Evolutionary conservation across 2,888 invertebrate genomes (phyloP).

Genomic region (Trissolcus japonicus): DNA sequence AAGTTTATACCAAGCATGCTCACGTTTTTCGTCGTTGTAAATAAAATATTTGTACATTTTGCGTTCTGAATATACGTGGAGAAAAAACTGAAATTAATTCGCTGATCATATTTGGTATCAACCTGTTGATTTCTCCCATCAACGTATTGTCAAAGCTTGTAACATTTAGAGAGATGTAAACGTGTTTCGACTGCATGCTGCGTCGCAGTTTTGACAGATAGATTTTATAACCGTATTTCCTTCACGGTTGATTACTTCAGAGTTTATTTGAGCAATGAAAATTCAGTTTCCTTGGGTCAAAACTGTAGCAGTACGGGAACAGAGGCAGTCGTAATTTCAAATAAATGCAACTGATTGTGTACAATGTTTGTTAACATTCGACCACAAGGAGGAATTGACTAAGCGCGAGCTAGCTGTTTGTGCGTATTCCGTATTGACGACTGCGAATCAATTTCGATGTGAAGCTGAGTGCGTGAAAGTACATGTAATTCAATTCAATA

Average conservation of each 20-base stretch:
- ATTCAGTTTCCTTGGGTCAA: not conserved
- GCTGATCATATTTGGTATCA: constrained; percentile 13
- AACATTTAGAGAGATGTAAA: constrained; percentile 9
- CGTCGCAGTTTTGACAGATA: constrained; percentile 11
- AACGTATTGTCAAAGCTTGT: constrained; percentile 19
- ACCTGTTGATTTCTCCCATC: constrained; percentile 6
- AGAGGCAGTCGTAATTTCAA: constrained; percentile 4
- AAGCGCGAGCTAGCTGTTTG: constrained; percentile 16
- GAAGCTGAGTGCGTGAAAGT: constrained; percentile 25
- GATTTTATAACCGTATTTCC: not conserved
- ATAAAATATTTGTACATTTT: constrained; percentile 13
- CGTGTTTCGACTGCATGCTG: constrained; percentile 12
- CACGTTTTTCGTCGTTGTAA: constrained; percentile 9
- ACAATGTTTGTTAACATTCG: constrained; percentile 5
- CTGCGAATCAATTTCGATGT: constrained; percentile 34
- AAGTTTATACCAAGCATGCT: constrained; percentile 10
- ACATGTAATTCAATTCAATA: constrained; percentile 32
- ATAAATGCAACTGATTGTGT: constrained; percentile 8
- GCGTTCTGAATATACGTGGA: not conserved
- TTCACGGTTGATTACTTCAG: not conserved
- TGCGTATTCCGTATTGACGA: constrained; percentile 27
- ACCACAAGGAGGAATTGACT: constrained; percentile 46
- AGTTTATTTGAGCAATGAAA: not conserved
- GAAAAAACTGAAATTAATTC: not conserved
- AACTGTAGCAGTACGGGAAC: not conserved